Evolutionary conservation across 1,140 invertebrate genomes (phyloP).

Genomic region (Drosophila ficusphila): DNA sequence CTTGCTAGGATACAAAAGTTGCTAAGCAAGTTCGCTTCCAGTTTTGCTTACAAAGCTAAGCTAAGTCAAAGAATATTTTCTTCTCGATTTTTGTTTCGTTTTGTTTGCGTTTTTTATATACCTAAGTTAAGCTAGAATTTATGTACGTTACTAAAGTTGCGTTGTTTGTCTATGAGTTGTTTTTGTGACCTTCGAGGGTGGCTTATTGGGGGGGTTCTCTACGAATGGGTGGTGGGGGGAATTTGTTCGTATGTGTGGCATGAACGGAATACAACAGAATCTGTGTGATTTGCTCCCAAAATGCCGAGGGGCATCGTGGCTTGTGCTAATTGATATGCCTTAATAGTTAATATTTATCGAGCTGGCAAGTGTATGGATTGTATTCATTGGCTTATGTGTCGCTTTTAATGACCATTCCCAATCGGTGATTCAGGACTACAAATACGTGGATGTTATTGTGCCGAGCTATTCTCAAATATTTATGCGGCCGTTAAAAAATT

Average conservation of each 20-base stretch:
- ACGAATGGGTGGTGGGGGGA: neutral
- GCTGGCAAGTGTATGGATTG: slow-evolving; percentile 20
- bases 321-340: slow-evolving; percentile 49
- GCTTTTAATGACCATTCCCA: slow-evolving; percentile 23
- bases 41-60: slow-evolving; percentile 60
- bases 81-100: slow-evolving; percentile 45
- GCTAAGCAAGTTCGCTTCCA: slow-evolving; percentile 32
- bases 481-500: slow-evolving; percentile 53
- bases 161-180: slow-evolving; percentile 48
- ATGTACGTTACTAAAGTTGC: slow-evolving; percentile 46
- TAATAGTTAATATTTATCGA: slow-evolving; percentile 40
- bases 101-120: slow-evolving; percentile 50
- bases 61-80: slow-evolving; percentile 52
- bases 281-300: slow-evolving; percentile 10
- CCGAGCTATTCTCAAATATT: slow-evolving; percentile 49
- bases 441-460: slow-evolving; percentile 6
- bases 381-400: slow-evolving; percentile 7
- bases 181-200: slow-evolving; percentile 46
- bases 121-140: slow-evolving; percentile 56
- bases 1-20: slow-evolving; percentile 53
- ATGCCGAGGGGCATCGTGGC: slow-evolving; percentile 3
- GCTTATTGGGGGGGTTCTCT: neutral
- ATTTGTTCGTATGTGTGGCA: slow-evolving; percentile 11
- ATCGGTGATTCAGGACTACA: slow-evolving; percentile 33
- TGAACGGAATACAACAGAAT: slow-evolving; percentile 19